Percentiles rank a stretch among this genome's conserved stretches.
Evolutionary conservation across 2,113 vertebrate species (phyloP).

Genomic region (Cepphus grylle): DNA sequence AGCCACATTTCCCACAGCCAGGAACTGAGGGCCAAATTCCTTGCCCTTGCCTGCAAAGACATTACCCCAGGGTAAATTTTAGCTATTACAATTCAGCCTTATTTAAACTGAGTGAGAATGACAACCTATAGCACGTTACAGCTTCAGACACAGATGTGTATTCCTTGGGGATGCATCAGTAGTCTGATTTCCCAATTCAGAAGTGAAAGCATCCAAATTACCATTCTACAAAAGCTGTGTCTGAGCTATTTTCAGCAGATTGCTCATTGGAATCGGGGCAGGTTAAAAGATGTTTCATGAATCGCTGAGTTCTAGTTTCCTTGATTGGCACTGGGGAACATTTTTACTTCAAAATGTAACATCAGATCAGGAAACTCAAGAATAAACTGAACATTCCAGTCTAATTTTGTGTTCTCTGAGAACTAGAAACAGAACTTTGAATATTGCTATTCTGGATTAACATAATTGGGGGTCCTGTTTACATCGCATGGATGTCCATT

Average conservation of each 20-base stretch:
- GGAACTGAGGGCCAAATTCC: not conserved
- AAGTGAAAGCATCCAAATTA: constrained; percentile 24
- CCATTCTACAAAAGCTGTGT: constrained; percentile 13
- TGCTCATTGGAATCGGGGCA: constrained; percentile 5
- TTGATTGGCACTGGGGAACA: accelerated
- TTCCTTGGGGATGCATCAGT: constrained; percentile 23
- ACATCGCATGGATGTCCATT: not conserved
- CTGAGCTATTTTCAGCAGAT: constrained; percentile 16
- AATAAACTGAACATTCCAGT: not conserved
- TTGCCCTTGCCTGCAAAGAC: not conserved
- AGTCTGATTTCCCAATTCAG: constrained; percentile 20
- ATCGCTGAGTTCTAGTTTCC: not conserved
- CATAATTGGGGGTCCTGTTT: not conserved
- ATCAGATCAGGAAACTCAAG: not conserved
- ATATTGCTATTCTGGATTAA: not conserved
- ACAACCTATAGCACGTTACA: not conserved
- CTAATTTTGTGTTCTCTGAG: not conserved
- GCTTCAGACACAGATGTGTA: constrained; percentile 34
- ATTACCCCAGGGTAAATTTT: not conserved
- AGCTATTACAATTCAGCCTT: not conserved
- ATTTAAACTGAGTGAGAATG: not conserved
- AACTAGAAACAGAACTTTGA: not conserved
- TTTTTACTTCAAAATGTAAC: not conserved
- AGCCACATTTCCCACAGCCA: not conserved
- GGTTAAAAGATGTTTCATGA: not conserved